Conservation (phyloP, 2,113 vertebrate species). For the Eulemur rufifrons region DNA sequence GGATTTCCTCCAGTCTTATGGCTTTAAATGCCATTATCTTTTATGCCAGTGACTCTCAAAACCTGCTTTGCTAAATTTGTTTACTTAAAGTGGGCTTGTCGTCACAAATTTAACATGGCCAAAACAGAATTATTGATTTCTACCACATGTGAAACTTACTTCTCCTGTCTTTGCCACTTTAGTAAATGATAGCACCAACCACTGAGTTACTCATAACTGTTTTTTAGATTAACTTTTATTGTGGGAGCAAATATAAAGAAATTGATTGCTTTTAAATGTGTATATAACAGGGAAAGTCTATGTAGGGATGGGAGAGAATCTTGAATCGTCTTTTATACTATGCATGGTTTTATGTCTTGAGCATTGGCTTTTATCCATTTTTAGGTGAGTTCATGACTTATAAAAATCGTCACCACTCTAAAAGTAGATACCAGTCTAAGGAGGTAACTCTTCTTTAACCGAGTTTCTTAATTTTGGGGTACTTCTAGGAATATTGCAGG, state of each 20-base stretch:
- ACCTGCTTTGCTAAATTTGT: background rate
- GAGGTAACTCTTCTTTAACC: background rate
- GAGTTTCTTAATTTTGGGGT: background rate
- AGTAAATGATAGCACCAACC: background rate
- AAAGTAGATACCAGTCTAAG: background rate
- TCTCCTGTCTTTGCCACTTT: background rate
- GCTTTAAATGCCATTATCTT: background rate
- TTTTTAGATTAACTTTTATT: background rate
- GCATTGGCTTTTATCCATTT: background rate
- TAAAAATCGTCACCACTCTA: background rate
- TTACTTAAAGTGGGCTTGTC: background rate
- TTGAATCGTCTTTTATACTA: background rate
- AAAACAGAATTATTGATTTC: background rate
- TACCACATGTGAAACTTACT: background rate
- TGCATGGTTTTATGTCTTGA: conserved; percentile 27
- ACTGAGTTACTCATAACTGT: background rate
- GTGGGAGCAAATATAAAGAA: background rate
- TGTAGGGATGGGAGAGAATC: background rate
- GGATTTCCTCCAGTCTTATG: background rate
- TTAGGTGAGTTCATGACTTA: background rate
- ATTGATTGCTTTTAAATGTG: conserved; percentile 1
- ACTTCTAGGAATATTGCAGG: background rate
- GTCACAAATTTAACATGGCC: background rate
- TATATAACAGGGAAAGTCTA: background rate
- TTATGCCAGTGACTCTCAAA: background rate